Evolutionary conservation across 2,113 vertebrate genomes (phyloP).

Genomic region (Dolichallabes microphthalmus): DNA sequence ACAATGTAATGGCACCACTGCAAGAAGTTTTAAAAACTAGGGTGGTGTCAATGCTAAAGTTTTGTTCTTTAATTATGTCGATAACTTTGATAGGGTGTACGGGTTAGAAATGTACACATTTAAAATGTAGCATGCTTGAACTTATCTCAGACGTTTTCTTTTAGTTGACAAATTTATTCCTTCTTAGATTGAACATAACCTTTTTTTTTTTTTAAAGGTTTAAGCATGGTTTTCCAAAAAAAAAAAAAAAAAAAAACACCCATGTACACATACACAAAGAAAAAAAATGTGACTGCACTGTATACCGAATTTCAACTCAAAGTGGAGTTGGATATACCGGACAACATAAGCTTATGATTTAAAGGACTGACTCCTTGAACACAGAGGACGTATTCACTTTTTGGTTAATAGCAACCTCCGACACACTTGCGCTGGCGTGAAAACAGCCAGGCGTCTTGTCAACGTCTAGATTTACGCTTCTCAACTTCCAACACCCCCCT

Average conservation of each 20-base stretch:
- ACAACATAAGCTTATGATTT: background rate
- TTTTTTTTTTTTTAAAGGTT: background rate
- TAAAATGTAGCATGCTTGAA: background rate
- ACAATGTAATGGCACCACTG: too few species aligned
- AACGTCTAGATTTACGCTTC: constrained; percentile 22
- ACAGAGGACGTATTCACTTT: background rate
- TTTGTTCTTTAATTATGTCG: too few species aligned
- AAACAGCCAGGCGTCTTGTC: constrained; percentile 4
- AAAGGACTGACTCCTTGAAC: background rate
- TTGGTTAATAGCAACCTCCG: background rate
- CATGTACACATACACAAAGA: background rate
- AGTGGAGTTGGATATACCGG: background rate
- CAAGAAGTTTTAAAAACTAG: too few species aligned
- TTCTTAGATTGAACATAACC: background rate
- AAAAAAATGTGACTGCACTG: background rate
- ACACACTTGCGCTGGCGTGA: background rate
- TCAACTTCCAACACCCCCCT: background rate
- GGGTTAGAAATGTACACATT: background rate
- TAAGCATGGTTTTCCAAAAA: background rate
- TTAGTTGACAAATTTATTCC: background rate
- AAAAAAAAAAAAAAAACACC: too few species aligned
- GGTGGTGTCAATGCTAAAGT: too few species aligned
- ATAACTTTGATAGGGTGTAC: too few species aligned
- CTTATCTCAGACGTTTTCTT: background rate
- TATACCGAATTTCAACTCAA: background rate